Base-by-base conservation (phyloP, 2,797 vertebrate genomes). In the Tapirus indicus region DNA sequence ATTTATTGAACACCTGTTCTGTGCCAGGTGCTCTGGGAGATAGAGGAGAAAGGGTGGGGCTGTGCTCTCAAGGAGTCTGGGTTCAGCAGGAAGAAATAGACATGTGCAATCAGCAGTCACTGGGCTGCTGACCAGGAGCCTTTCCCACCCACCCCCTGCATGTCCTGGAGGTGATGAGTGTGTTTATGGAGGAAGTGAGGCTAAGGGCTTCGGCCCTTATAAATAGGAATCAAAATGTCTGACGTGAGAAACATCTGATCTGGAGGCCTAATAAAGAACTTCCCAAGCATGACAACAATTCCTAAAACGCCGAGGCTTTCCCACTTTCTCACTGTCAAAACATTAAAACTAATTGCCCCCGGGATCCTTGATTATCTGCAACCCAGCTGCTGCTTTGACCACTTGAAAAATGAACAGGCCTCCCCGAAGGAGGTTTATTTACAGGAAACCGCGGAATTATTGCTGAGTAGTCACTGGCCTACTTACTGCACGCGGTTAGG, bases 331-430 rank as follows among this genome's bases (percentile, higher is more conserved):
- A 84, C 66, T 97, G 94, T 97, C 98, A 94, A 23, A 96, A 88
- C 62, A 75, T 69, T 97, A 75, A 95, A 98, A 94, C 84, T 92
- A 97, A 98, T 97, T 98, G 96, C 94, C 93, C 96, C 93, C 27
- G 6, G 91, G 89, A 97, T 98, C 94, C 82, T 97, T 96, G 93
- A 98, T 98, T 95, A 96, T 98, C 95, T 98, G 83, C 92, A 93
- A 41, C 87, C 95, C 94, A 97, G 88, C 96, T 98, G 97, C 97
- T 88, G 32, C 10, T 16, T 91, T 96, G 84, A 90, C 97, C 92
- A 56, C 85, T 95, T 97, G 96, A 97, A 97, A 97, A 98, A 95
- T 69, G 78, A 97, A 52, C 88, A 69, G 78, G 54, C 41, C 82
- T 95, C 54, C 75, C 13, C 27, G 0, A 68, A 77, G 74, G 97